Percentiles rank a stretch among this genome's conserved stretches.
Evolutionary conservation across 2,888 invertebrate species (phyloP).

Genomic region (Drosophila hawaiiensis): DNA sequence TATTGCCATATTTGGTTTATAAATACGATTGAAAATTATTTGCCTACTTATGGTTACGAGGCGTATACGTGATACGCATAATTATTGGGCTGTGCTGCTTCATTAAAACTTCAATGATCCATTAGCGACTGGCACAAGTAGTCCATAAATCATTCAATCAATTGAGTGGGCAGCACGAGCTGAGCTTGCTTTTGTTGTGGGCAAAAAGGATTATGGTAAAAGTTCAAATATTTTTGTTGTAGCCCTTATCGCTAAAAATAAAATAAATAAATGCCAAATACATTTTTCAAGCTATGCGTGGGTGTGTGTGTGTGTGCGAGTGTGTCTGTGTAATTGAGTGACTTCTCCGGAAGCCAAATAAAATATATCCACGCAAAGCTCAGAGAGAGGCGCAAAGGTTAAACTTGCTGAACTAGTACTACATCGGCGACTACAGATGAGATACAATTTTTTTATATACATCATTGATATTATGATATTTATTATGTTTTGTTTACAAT

Average conservation of each 20-base stretch:
- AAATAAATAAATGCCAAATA: conserved; percentile 67
- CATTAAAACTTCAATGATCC: conserved; percentile 45
- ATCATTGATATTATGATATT: neutral
- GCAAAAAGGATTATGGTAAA: conserved; percentile 60
- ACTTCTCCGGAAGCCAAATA: conserved; percentile 27
- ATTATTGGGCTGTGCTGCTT: conserved; percentile 46
- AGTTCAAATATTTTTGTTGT: conserved; percentile 50
- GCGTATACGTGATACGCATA: conserved; percentile 39
- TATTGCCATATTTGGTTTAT: neutral
- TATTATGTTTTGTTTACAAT: neutral
- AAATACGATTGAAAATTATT: neutral
- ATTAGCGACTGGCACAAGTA: conserved; percentile 46
- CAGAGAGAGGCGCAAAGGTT: neutral
- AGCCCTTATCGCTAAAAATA: conserved; percentile 47
- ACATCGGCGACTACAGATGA: neutral
- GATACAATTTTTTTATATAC: neutral
- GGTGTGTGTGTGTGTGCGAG: conserved; percentile 7
- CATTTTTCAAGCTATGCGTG: conserved; percentile 36
- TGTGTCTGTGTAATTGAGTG: neutral
- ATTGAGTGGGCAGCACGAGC: conserved; percentile 45
- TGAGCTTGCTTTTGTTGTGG: conserved; percentile 22
- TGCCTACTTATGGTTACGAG: neutral
- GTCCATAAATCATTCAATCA: conserved; percentile 66
- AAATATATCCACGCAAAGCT: neutral
- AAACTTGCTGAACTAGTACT: no score